Conservation (phyloP, 2,797 vertebrate genomes). For the Coccyzus lansbergi region DNA sequence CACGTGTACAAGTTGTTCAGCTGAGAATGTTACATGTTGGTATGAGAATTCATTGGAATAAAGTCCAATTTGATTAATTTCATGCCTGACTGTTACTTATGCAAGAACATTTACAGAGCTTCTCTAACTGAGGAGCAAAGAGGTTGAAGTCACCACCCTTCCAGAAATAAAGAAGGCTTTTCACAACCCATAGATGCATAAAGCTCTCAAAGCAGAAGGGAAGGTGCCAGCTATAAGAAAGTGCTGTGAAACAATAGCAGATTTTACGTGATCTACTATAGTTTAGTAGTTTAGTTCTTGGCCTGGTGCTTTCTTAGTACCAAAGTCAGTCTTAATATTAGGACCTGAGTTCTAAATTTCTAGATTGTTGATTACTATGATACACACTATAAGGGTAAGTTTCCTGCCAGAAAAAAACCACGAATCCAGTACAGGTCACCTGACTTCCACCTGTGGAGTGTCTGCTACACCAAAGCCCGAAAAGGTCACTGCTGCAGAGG, state of each 20-base stretch:
- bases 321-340: neutral
- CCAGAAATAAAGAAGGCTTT: neutral
- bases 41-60: conserved; percentile 23
- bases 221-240: neutral
- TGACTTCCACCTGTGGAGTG: fast-evolving
- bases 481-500: neutral
- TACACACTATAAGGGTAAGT: neutral
- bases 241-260: neutral
- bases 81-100: neutral
- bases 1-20: neutral
- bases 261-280: neutral
- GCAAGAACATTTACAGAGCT: neutral
- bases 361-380: fast-evolving
- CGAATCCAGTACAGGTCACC: neutral
- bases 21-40: neutral
- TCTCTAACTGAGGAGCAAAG: neutral
- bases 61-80: conserved; percentile 25
- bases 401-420: neutral
- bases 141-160: neutral
- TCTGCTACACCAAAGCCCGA: neutral
- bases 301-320: neutral
- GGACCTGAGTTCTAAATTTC: neutral
- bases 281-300: neutral
- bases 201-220: neutral
- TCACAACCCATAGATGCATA: fast-evolving